Conservation (phyloP, 2,888 invertebrate species). For the Camponotus fellah region DNA sequence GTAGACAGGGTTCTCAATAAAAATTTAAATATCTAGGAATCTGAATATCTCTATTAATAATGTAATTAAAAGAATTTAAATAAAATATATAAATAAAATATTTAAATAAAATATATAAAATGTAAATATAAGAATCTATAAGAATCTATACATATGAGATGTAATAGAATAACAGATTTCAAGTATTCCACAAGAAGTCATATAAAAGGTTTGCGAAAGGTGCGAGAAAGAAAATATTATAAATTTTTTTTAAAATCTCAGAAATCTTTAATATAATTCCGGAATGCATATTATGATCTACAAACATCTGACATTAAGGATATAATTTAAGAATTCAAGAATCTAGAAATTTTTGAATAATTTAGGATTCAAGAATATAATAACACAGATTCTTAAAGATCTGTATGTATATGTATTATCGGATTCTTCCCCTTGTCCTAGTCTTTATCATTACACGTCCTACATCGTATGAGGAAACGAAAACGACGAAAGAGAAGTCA, state of each 20-base stretch:
- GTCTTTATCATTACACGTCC: slow-evolving; percentile 48
- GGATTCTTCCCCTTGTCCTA: not conserved
- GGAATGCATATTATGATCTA: not conserved
- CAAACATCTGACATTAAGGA: not conserved
- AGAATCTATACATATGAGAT: not conserved
- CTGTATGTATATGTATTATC: not conserved
- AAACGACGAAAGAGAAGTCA: slow-evolving; percentile 80
- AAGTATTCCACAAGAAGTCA: not conserved
- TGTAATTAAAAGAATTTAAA: not conserved
- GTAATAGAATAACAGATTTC: not conserved
- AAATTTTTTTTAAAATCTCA: not conserved
- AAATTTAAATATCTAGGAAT: not conserved
- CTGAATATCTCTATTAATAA: not conserved
- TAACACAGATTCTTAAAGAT: not conserved
- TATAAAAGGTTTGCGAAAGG: not conserved
- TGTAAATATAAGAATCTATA: too few species aligned
- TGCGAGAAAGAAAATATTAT: not conserved
- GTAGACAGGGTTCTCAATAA: not conserved
- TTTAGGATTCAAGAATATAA: not conserved
- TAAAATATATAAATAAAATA: not conserved
- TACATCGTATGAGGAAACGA: slow-evolving; percentile 59
- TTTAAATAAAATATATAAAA: not conserved
- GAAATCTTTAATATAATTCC: not conserved
- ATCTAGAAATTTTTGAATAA: not conserved
- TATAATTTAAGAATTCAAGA: slow-evolving; percentile 1